Evolutionary conservation across 2,797 vertebrate genomes (phyloP).

Genomic region (Morelia viridis): DNA sequence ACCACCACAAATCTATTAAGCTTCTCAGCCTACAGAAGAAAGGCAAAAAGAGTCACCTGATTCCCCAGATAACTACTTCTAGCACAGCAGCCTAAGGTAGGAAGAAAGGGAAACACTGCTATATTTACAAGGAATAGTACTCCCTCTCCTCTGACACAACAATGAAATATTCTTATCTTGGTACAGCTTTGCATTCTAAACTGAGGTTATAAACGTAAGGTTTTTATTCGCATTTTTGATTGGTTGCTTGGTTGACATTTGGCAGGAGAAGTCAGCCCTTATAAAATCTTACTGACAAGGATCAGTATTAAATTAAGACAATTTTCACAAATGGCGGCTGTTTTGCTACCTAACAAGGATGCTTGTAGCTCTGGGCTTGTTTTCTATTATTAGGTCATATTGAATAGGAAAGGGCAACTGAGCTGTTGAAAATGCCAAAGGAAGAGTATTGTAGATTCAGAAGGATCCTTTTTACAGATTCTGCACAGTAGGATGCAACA

Average conservation of each 20-base stretch:
- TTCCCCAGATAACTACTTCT: not conserved
- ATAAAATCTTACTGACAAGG: not conserved
- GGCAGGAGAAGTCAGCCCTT: not conserved
- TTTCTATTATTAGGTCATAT: constrained; percentile 8
- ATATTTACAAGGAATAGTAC: not conserved
- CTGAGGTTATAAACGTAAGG: not conserved
- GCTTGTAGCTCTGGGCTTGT: not conserved
- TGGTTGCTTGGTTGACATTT: not conserved
- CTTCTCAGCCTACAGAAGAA: not conserved
- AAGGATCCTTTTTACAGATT: constrained; percentile 31
- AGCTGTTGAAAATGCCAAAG: constrained; percentile 18
- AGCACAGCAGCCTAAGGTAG: not conserved
- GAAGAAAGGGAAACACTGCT: not conserved
- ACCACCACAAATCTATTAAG: not conserved
- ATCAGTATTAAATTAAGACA: not conserved
- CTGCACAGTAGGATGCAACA: constrained; percentile 17
- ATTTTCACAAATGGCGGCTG: fast-evolving
- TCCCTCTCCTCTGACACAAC: not conserved
- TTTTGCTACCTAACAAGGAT: constrained; percentile 17
- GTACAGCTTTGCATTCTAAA: not conserved
- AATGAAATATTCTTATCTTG: not conserved
- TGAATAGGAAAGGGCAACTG: constrained; percentile 36
- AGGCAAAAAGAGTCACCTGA: not conserved
- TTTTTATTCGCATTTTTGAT: not conserved
- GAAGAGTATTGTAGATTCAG: constrained; percentile 16